Evolutionary conservation across 2,888 invertebrate genomes (phyloP), one percentile per base, ranked within the genome.

Genomic region (Chaetoderma sp.): DNA sequence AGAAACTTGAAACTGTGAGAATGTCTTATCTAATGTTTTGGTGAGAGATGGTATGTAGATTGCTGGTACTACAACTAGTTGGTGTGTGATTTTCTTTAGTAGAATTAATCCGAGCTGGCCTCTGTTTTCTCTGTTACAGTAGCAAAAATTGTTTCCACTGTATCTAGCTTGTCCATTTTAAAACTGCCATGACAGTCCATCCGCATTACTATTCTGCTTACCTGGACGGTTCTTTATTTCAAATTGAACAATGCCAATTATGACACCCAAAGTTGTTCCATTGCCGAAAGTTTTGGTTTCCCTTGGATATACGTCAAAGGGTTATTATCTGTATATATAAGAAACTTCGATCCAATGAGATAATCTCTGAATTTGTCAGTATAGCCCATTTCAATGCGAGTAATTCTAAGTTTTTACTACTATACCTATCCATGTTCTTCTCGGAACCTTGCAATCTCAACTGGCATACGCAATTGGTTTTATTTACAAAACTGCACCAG

Each of bases 361-460:
- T 47, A 58, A 25, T 47, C 58, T 27, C 58, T 6, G 47, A 58
- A 58, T 21, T 56, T 56, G 13, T 44, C 44, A 23, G 21, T 49
- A 6, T 28, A 5, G 61, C 65, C 65, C 65, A 65, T 45, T 68
- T 66, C 4, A 66, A 39, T 8, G 1, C 61, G 6, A 66, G 54
- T 18, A 62, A 45, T 28, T 68, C 62, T 27, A 68, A 25, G 39
- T 66, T 66, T 55, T 60, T 68, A 27, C 32, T 47, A 36, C 61
- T 62, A 42, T 66, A 68, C 18, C 27, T 6, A 13, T 50, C 33
- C 56, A 57, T 57, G 10, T 59, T 27, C 30, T 30, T 36, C 32
- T 59, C 47, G 2, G 59, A 45, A 5, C 47, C 47, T 18, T 47
- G 45, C 16, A 59, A n/a, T 47, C 59, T 28, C 59, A 47, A 59